Conservation (phyloP, 2,888 invertebrate genomes). For the Clanis bilineata region DNA sequence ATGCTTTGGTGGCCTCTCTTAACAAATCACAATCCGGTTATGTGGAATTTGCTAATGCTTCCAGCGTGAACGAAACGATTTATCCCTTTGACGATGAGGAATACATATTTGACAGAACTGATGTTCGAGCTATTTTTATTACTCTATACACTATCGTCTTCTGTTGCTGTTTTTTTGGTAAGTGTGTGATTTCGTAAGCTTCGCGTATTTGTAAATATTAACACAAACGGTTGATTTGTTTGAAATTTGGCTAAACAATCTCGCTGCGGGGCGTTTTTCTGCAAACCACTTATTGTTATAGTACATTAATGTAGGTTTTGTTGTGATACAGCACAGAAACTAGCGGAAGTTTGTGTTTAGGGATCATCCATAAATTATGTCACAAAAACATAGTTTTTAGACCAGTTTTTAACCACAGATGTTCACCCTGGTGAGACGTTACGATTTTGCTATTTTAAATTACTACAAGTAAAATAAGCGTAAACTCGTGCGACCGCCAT, state of each 20-base stretch:
- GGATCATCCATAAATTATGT: no score
- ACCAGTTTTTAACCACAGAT: no score
- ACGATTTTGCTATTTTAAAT: no score
- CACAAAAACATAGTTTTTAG: no score
- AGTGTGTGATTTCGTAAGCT: slow-evolving; percentile 55
- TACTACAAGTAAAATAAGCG: no score
- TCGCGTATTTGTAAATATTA: slow-evolving; percentile 4
- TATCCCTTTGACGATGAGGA: slow-evolving; percentile 74
- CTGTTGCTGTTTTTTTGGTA: slow-evolving; percentile 92
- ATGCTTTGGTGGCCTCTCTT: slow-evolving; percentile 37
- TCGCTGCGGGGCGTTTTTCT: background rate
- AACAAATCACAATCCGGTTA: slow-evolving; percentile 39
- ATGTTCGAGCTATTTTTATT: slow-evolving; percentile 88
- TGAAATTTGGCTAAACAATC: slow-evolving; percentile 5
- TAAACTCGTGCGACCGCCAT: no score
- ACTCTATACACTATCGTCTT: slow-evolving; percentile 89
- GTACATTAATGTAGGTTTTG: background rate
- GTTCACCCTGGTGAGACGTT: no score
- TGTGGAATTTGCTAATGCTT: slow-evolving; percentile 35
- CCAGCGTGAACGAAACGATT: slow-evolving; percentile 49
- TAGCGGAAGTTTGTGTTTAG: background rate
- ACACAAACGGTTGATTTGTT: background rate
- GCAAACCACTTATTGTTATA: background rate
- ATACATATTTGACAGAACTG: slow-evolving; percentile 88
- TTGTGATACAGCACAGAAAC: background rate